Base-by-base conservation (phyloP, 2,113 vertebrate genomes). In the Spea bombifrons region DNA sequence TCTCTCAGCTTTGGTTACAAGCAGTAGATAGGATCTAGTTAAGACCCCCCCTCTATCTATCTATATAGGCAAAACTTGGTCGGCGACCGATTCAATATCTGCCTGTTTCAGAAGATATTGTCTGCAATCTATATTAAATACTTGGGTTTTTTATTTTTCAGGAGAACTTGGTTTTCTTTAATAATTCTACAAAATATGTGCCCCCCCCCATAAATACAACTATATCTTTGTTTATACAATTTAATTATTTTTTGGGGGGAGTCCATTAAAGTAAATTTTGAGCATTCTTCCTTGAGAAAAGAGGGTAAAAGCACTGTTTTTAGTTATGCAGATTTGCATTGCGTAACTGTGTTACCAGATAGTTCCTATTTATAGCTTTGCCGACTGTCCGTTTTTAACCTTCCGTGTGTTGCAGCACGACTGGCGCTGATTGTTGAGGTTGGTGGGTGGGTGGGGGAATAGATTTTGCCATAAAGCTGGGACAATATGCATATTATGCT, bases 291-390 rank as follows among this genome's bases (percentile, higher is more conserved):
- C 48, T 15, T 53, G 74, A 43, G 52, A 66, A 45, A 64, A 30
- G 16, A 66, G 66, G 76, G 73, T 79, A 73, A 79, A 79, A 73
- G 64, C 61, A 10, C 49, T 44, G 49, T 48, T 45, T 71, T 71
- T 45, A 66, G 7, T 55, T 61, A 71, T 73, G 70, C 76, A 79
- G 70, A 66, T 79, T 79, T 73, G 53, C 61, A 9, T 15, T 57
- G 69, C 50, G 50, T 57, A 59, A 43, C 50, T 55, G 17, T 10
- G 53, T 71, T 66, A 50, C 76, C 70, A 73, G 61, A 49, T 73
- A 50, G 49, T 50, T 66, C 76, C 70, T 79, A 79, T 79, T 71
- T 73, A 79, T 79, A 79, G 76, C 70, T 79, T 66, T 79, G 76
- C 70, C 53, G 69, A 73, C 49, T 79, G 61, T 79, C 76, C 76